Conservation (phyloP, 2,797 vertebrate genomes). For the Trematomus bernacchii region DNA sequence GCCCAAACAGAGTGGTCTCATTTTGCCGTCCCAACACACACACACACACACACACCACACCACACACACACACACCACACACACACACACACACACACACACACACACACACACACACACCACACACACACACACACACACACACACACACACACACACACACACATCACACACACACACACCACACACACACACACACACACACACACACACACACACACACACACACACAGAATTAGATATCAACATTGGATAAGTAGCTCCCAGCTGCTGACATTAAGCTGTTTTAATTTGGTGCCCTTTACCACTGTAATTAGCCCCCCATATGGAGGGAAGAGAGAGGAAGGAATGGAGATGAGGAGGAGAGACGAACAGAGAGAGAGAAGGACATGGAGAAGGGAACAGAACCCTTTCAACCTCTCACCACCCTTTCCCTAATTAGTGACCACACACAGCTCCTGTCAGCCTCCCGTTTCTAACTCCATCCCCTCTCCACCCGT, state of each 20-base stretch:
- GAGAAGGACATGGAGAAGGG: conserved; percentile 35
- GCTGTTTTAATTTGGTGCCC: conserved; percentile 86
- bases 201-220: conserved; percentile 23
- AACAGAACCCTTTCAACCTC: conserved; percentile 54
- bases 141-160: neutral
- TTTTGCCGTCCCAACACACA: neutral
- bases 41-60: neutral
- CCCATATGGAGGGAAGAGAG: conserved; percentile 54
- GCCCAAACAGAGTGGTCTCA: conserved; percentile 34
- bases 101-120: conserved; percentile 6
- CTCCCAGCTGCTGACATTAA: conserved; percentile 85
- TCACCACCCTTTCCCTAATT: conserved; percentile 69
- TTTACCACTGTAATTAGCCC: conserved; percentile 86
- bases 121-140: conserved; percentile 18
- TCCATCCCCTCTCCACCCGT: conserved; percentile 43
- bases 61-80: neutral
- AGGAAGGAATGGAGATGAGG: conserved; percentile 42
- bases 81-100: conserved; percentile 13
- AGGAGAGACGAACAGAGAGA: conserved; percentile 15
- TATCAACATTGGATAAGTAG: conserved; percentile 73
- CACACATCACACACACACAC: conserved; percentile 26
- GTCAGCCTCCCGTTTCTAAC: conserved; percentile 39
- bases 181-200: neutral
- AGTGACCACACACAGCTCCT: conserved; percentile 73
- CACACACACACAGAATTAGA: conserved; percentile 41